Percentiles rank a stretch among this genome's conserved stretches.
These are phyloP conservation scores for Montipora cactus DNA, from an alignment of 64 coral and sea anemone genomes.

Conservation along the genomic window DNA sequence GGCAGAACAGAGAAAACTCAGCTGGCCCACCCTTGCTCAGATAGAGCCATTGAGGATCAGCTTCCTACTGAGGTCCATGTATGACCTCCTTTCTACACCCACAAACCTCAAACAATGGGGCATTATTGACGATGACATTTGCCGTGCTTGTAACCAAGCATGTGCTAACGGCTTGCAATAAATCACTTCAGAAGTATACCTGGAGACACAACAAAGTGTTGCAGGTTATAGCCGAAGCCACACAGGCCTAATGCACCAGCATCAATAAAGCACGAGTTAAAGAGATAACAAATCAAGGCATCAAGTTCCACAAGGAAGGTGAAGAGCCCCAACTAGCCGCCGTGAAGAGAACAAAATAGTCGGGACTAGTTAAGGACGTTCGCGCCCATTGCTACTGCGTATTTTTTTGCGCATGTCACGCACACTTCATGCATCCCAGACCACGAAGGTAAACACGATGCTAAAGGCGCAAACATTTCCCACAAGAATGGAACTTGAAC, in stretches of 20 bases:
- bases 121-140: neutral
- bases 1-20: constrained; percentile 17
- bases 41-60: neutral
- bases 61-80: neutral
- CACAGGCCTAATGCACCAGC: neutral
- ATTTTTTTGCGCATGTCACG: too few species aligned
- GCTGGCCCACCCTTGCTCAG: neutral
- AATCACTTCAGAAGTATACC: neutral
- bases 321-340: too few species aligned
- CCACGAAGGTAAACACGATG: too few species aligned
- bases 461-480: too few species aligned
- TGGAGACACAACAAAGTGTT: neutral
- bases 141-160: neutral
- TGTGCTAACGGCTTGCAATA: neutral
- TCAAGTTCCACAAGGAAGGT: neutral
- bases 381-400: too few species aligned
- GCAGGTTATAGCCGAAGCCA: neutral
- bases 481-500: too few species aligned
- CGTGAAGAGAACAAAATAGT: too few species aligned
- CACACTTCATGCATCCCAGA: too few species aligned
- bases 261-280: neutral
- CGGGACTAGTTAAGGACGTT: too few species aligned
- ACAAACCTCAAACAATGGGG: neutral
- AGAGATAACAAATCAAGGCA: neutral
- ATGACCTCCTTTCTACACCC: neutral